phyloP scores from a whole-genome alignment of 2,113 vertebrate genomes.

The Copsychus sechellarum region DNA sequence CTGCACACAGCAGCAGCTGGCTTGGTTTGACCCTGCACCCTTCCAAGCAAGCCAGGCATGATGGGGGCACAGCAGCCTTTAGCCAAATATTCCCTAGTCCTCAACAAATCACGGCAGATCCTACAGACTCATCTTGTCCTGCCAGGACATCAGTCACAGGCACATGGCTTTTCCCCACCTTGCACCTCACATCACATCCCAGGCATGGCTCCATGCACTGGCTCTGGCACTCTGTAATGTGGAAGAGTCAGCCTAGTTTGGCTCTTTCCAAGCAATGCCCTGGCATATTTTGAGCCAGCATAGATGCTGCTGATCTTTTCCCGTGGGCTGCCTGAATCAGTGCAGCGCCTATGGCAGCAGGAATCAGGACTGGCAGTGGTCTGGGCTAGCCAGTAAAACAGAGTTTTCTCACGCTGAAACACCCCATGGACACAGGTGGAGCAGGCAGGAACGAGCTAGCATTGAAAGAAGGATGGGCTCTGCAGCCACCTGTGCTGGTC shows the following conservation, averaged over 20 bases:
- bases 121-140: neutral
- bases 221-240: fast-evolving
- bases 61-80: too few species aligned
- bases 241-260: neutral
- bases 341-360: fast-evolving
- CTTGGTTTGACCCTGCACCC: neutral
- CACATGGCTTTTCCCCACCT: neutral
- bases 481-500: neutral
- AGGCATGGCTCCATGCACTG: fast-evolving
- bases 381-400: neutral
- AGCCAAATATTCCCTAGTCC: neutral
- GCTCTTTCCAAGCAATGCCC: neutral
- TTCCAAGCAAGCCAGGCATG: fast-evolving
- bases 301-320: neutral
- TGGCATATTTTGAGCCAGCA: neutral
- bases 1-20: fast-evolving
- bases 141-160: neutral
- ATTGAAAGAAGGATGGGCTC: neutral
- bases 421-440: fast-evolving
- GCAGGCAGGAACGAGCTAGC: neutral
- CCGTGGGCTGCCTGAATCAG: neutral
- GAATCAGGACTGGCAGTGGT: neutral
- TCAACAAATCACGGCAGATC: neutral
- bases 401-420: neutral
- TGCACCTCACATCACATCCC: fast-evolving